phyloP scores from a whole-genome alignment of 2,113 vertebrate species.

The Brienomyrus brachyistius region DNA sequence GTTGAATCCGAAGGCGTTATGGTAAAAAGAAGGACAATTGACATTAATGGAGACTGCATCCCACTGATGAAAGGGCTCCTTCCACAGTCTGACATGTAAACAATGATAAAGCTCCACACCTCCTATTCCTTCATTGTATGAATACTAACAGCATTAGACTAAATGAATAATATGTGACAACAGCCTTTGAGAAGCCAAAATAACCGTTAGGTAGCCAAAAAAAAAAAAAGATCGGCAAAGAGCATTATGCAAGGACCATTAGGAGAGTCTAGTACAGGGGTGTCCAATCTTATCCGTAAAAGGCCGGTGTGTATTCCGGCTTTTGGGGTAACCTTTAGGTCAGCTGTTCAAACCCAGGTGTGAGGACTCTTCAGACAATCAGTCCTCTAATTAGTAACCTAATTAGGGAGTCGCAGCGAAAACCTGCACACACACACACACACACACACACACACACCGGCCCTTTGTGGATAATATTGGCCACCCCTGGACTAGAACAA shows the following conservation, averaged over 20 bases:
- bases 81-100: constrained; percentile 16
- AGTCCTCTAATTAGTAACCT: too few species aligned
- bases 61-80: not conserved
- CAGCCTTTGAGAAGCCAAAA: not conserved
- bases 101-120: not conserved
- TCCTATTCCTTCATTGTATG: not conserved
- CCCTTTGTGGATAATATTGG: too few species aligned
- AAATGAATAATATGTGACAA: not conserved
- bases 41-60: constrained; percentile 8
- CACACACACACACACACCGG: too few species aligned
- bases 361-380: too few species aligned
- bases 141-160: not conserved
- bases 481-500: not conserved
- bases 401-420: too few species aligned
- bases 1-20: not conserved
- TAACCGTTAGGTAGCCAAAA: not conserved
- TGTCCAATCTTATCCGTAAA: too few species aligned
- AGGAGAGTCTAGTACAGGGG: not conserved
- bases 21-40: constrained; percentile 13
- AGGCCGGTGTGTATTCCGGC: too few species aligned
- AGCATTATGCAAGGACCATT: not conserved
- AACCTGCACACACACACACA: too few species aligned
- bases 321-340: too few species aligned
- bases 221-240: not conserved
- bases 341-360: too few species aligned